phyloP scores from a whole-genome alignment of 2,113 vertebrate species.

The Phocoena phocoena region DNA sequence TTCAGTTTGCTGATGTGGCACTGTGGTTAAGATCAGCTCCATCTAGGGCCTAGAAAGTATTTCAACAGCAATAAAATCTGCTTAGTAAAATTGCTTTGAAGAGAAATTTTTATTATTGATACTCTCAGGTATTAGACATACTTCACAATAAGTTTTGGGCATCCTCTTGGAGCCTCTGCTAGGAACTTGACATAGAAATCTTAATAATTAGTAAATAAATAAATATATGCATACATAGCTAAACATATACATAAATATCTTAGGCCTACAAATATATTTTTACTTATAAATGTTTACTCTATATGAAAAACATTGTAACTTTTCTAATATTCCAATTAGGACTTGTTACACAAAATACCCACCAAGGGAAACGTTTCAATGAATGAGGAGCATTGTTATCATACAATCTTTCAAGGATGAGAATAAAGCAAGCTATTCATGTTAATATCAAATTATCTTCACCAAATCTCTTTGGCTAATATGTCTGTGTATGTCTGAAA shows the following conservation, averaged over 20 bases:
- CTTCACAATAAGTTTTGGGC: background rate
- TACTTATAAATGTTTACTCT: background rate
- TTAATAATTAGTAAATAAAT: background rate
- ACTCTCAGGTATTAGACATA: background rate
- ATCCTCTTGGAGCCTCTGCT: background rate
- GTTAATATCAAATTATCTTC: conserved; percentile 24
- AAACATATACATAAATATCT: background rate
- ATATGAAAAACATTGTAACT: background rate
- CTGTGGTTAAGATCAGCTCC: background rate
- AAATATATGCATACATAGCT: background rate
- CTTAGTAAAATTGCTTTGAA: background rate
- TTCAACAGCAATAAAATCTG: background rate
- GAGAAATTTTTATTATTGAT: background rate
- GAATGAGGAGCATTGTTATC: background rate
- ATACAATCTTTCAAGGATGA: background rate
- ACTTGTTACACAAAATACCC: conserved; percentile 30
- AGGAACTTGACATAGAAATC: background rate
- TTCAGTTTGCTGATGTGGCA: background rate
- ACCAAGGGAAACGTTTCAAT: background rate
- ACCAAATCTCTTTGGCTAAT: conserved; percentile 3
- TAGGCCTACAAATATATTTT: background rate
- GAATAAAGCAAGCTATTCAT: background rate
- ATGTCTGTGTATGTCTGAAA: background rate
- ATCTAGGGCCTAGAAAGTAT: background rate
- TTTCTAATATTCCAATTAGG: background rate